Percentiles rank a stretch among this genome's conserved stretches.
Evolutionary conservation across 2,797 vertebrate genomes (phyloP).

Genomic region (Paramormyrops hopkinsi): DNA sequence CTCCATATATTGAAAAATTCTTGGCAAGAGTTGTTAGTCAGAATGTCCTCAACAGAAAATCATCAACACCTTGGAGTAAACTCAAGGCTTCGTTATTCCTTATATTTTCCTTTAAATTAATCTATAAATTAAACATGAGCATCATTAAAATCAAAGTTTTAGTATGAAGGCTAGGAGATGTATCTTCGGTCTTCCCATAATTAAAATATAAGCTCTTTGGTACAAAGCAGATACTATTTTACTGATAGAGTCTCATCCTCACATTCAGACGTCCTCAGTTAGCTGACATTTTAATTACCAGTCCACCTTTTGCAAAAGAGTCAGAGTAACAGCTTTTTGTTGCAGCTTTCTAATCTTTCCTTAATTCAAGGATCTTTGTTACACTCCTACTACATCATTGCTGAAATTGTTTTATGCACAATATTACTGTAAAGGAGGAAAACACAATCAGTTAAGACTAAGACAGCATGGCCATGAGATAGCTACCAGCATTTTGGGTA

Average conservation of each 20-base stretch:
- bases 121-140: neutral
- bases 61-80: neutral
- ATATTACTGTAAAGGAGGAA: neutral
- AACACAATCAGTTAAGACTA: neutral
- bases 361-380: neutral
- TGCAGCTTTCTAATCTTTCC: neutral
- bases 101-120: neutral
- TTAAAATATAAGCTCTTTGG: neutral
- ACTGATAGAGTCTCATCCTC: neutral
- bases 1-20: neutral
- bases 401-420: neutral
- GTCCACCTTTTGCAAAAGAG: neutral
- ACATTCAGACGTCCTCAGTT: neutral
- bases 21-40: neutral
- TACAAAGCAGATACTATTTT: neutral
- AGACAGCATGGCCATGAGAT: neutral
- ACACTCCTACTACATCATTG: neutral
- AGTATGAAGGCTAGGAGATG: neutral
- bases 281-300: neutral
- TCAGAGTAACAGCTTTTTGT: neutral
- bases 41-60: neutral
- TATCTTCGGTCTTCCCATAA: neutral
- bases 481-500: neutral
- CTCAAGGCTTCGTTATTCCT: neutral
- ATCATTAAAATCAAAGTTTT: neutral